Evolutionary conservation across 30 jellyfish, hydroid and myxozoan species (phyloP), one percentile per base, ranked within the genome.

Genomic region (Pseudorhiza aurosa): DNA sequence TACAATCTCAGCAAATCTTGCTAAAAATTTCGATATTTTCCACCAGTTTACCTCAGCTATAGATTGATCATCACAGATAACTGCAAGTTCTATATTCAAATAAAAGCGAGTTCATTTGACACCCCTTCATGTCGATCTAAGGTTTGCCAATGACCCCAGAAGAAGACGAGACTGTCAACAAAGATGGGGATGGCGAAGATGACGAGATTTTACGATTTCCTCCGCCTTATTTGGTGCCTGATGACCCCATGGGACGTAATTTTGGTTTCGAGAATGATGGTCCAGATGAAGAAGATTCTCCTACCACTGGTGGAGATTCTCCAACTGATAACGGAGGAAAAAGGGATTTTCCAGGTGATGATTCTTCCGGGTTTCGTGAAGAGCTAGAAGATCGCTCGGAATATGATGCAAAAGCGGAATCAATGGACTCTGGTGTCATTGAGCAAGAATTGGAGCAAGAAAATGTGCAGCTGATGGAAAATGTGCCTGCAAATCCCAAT

Each of bases 251-350:
- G 0, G 83, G 84, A 31, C 82, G 39, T 19, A 80, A 65, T 14
- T 12, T 64, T 80, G 91, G 91, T 17, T 80, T 64, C 26, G 91
- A 80, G 30, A 67, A 68, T 33, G 91, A 80, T 32, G 91, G 91
- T 11, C 56, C 47, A 31, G 84, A 80, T 15, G 91, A 73, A 8
- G 72, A 30, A 12, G 58, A 33, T 0, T 19, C 37, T 7, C 77
- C 77, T 2, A 42, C 5, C 24, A 21, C n/a, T 64, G 77, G 8
- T 5, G 50, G 77, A 17, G 65, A 50, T 50, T 50, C 65, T 22
- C 65, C 65, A 12, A 4, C 29, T 4, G 29, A 50, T 5, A 30
- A 30, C 12, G 74, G 22, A 2, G 47, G 22, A 5, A 25, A 24
- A 45, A 29, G 68, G 40, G 83, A 51, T 43, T 36, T 4, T 17